Percentiles rank a stretch among this genome's conserved stretches.
These are phyloP conservation scores for Tetragnatha versicolor DNA, from an alignment of 1,140 invertebrate genomes.

Conservation along the genomic window DNA sequence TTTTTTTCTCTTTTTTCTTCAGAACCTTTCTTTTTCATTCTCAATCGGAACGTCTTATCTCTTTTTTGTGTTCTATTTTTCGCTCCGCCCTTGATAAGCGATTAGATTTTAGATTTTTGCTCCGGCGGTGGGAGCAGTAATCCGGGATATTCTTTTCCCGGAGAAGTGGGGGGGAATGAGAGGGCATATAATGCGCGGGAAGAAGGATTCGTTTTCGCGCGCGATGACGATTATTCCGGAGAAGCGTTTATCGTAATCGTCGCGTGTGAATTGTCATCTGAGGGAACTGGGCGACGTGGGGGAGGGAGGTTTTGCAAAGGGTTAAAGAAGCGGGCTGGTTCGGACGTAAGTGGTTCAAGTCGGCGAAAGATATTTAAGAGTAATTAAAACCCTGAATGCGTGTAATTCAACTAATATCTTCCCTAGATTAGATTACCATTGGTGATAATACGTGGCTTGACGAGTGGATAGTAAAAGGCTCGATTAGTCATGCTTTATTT, in stretches of 20 bases:
- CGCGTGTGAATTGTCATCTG: constrained; percentile 43
- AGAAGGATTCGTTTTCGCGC: not conserved
- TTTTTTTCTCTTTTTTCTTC: not conserved
- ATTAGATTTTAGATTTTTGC: constrained; percentile 16
- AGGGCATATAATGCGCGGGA: not conserved
- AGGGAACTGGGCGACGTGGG: not conserved
- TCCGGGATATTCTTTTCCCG: constrained; percentile 7
- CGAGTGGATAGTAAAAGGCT: too few relatives aligned
- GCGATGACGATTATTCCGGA: constrained; percentile 42
- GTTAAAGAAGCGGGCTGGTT: constrained; percentile 13
- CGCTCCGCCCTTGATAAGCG: not conserved
- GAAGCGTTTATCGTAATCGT: constrained; percentile 37
- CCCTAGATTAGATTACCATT: too few relatives aligned
- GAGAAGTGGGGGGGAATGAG: not conserved
- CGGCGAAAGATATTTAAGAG: too few relatives aligned
- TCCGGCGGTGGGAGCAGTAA: not conserved
- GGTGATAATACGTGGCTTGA: too few relatives aligned
- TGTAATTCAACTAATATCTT: too few relatives aligned
- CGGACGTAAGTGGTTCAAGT: constrained; percentile 5
- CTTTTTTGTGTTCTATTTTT: constrained; percentile 8
- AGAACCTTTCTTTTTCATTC: not conserved
- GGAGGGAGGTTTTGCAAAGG: constrained; percentile 2
- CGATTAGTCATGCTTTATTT: too few relatives aligned
- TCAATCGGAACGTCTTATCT: constrained; percentile 31
- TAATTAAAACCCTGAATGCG: too few relatives aligned